phyloP scores from a whole-genome alignment of 2,888 invertebrate genomes.

The Noctua comes region DNA sequence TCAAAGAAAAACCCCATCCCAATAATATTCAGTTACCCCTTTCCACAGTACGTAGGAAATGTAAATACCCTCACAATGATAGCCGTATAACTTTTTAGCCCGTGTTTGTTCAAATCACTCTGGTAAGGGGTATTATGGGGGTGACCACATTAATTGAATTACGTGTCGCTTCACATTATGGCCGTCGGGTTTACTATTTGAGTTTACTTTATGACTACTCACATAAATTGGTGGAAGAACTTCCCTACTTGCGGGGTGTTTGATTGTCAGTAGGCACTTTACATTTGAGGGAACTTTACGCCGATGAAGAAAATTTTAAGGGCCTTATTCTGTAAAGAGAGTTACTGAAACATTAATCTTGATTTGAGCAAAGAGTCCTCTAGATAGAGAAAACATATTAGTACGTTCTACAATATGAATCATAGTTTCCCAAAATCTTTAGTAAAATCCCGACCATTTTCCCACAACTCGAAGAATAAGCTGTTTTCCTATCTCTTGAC shows the following conservation, averaged over 20 bases:
- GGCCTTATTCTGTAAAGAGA: constrained; percentile 3
- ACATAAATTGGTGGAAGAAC: constrained; percentile 56
- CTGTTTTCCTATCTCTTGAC: constrained; percentile 32
- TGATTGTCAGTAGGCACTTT: constrained; percentile 22
- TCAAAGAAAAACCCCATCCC: constrained; percentile 22
- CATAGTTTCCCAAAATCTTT: constrained; percentile 8
- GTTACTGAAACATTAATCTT: neutral
- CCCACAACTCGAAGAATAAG: constrained; percentile 20
- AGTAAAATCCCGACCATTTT: constrained; percentile 12
- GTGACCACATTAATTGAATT: constrained; percentile 83
- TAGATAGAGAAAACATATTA: neutral
- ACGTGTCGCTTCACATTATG: constrained; percentile 76
- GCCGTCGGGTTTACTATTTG: constrained; percentile 52
- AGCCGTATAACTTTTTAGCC: constrained; percentile 81
- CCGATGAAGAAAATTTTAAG: neutral
- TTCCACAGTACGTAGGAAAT: constrained; percentile 61
- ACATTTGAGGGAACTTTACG: neutral
- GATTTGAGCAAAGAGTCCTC: neutral
- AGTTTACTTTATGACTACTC: constrained; percentile 67
- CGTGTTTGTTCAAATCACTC: constrained; percentile 78
- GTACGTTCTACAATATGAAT: neutral
- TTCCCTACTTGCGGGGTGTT: constrained; percentile 4
- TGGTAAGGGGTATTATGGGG: constrained; percentile 57
- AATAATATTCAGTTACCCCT: constrained; percentile 52
- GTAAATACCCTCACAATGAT: constrained; percentile 78